Conservation (phyloP, 2,888 invertebrate genomes). For the Lasioglossum leucozonium region DNA sequence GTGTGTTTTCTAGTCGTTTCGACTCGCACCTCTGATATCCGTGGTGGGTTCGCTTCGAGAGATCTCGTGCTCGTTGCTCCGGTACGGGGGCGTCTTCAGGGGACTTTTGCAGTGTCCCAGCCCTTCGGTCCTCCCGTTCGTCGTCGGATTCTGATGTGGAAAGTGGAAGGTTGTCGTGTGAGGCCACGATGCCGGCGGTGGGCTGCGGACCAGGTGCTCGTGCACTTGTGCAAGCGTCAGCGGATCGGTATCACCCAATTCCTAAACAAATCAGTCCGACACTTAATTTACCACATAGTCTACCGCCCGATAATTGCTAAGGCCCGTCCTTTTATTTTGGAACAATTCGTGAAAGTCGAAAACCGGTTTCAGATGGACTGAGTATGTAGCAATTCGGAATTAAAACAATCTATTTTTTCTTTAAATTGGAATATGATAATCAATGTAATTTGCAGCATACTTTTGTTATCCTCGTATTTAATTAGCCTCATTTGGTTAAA, state of each 20-base stretch:
- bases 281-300: background rate
- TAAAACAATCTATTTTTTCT: too few species aligned
- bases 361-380: background rate
- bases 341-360: background rate
- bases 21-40: slow-evolving; percentile 79
- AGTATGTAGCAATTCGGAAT: too few species aligned
- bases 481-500: background rate
- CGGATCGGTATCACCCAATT: slow-evolving; percentile 88
- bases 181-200: slow-evolving; percentile 92
- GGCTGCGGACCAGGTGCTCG: slow-evolving; percentile 93
- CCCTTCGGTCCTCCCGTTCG: slow-evolving; percentile 70
- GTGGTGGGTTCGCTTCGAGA: slow-evolving; percentile 80
- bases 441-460: too few species aligned
- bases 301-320: too few species aligned
- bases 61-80: slow-evolving; percentile 77
- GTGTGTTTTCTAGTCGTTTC: slow-evolving; percentile 9
- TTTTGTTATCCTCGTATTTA: too few species aligned
- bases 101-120: slow-evolving; percentile 76
- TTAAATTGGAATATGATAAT: too few species aligned
- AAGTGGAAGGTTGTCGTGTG: slow-evolving; percentile 87
- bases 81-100: slow-evolving; percentile 73
- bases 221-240: slow-evolving; percentile 91
- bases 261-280: slow-evolving; percentile 66
- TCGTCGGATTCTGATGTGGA: slow-evolving; percentile 81
- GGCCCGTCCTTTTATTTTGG: background rate